These are phyloP conservation scores for Chiloscyllium plagiosum DNA, from an alignment of 2,113 vertebrate genomes.

Conservation along the genomic window DNA sequence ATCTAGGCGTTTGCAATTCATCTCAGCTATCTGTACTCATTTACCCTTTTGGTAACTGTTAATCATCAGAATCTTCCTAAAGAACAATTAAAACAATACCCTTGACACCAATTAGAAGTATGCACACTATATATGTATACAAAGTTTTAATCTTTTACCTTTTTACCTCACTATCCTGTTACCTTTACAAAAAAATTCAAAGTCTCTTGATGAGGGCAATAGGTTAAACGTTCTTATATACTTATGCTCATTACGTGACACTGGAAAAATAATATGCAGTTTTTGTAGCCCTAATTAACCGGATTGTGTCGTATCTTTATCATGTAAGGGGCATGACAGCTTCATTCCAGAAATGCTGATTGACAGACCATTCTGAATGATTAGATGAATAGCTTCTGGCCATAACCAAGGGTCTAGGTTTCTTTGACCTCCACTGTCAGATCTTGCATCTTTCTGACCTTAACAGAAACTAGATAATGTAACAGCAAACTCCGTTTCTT, in stretches of 20 bases:
- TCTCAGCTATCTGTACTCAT: not conserved
- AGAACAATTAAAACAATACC: slow-evolving; percentile 21
- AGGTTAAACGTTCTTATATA: slow-evolving; percentile 31
- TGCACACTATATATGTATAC: not conserved
- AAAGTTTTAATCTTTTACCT: slow-evolving; percentile 15
- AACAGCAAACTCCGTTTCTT: slow-evolving; percentile 35
- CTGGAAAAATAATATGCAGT: slow-evolving; percentile 25
- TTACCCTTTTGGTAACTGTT: slow-evolving; percentile 14
- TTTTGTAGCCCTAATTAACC: slow-evolving; percentile 15
- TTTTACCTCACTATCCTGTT: not conserved
- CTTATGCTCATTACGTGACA: slow-evolving; percentile 29
- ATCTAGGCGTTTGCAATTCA: not conserved
- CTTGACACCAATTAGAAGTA: not conserved
- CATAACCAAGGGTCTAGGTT: slow-evolving; percentile 58
- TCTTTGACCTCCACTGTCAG: slow-evolving; percentile 62
- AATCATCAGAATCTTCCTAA: slow-evolving; percentile 11
- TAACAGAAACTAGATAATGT: slow-evolving; percentile 58
- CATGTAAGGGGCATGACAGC: slow-evolving; percentile 25
- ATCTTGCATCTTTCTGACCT: slow-evolving; percentile 66
- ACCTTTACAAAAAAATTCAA: slow-evolving; percentile 15
- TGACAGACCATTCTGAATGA: slow-evolving; percentile 66
- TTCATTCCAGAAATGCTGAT: slow-evolving; percentile 49
- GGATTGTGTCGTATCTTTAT: slow-evolving; percentile 17
- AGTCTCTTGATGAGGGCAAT: slow-evolving; percentile 20
- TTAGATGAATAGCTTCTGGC: slow-evolving; percentile 58